These are phyloP conservation scores for Drosophila teissieri DNA, from an alignment of 1,140 invertebrate genomes.

Conservation along the genomic window DNA sequence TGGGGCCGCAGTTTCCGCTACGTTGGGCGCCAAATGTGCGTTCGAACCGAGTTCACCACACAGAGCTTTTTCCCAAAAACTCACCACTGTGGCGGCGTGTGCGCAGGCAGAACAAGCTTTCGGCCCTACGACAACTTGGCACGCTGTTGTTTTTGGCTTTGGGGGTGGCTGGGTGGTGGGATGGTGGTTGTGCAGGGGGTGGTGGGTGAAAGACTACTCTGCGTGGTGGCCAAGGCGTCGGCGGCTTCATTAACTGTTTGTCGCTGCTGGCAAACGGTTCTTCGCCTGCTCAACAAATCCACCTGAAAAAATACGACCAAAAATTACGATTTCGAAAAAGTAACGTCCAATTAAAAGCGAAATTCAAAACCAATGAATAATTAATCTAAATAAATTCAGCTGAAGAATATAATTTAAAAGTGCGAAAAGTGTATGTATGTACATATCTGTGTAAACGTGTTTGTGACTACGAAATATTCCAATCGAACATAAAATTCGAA, in stretches of 20 bases:
- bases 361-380: constrained; percentile 19
- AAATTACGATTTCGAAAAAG: constrained; percentile 27
- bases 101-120: constrained; percentile 34
- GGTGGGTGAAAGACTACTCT: constrained; percentile 13
- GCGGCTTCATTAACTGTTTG: constrained; percentile 72
- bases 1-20: constrained; percentile 48
- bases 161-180: background rate
- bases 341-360: constrained; percentile 27
- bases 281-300: constrained; percentile 14
- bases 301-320: background rate
- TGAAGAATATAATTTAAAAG: constrained; percentile 3
- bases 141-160: constrained; percentile 10
- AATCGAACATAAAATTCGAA: constrained; percentile 45
- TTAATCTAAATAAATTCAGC: constrained; percentile 15
- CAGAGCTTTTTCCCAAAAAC: constrained; percentile 20
- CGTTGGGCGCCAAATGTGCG: constrained; percentile 54
- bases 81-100: constrained; percentile 20
- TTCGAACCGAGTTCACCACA: constrained; percentile 30
- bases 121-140: constrained; percentile 48
- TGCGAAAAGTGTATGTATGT: background rate
- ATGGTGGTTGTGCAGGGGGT: background rate
- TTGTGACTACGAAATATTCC: constrained; percentile 20
- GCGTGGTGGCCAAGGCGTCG: constrained; percentile 47
- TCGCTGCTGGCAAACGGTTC: constrained; percentile 70
- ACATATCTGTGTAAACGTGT: background rate